Percentiles rank a stretch among this genome's conserved stretches.
Evolutionary conservation across 2,113 vertebrate genomes (phyloP).

Genomic region (Tenrec ecaudatus): DNA sequence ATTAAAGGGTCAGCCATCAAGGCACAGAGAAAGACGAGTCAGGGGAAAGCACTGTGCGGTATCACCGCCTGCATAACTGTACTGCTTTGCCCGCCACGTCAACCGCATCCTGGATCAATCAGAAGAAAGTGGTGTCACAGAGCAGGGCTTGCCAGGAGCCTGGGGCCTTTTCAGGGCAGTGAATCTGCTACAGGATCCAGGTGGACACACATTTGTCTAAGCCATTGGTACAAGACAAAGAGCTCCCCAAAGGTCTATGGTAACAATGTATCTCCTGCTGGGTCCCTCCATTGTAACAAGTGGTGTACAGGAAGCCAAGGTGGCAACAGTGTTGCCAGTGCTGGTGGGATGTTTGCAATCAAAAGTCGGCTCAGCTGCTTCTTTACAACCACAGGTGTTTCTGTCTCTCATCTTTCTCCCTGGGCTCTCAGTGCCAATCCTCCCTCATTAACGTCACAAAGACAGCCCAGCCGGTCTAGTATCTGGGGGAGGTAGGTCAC

Average conservation of each 20-base stretch:
- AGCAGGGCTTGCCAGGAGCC: fast-evolving
- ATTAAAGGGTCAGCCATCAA: not conserved
- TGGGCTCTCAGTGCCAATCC: not conserved
- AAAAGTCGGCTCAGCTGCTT: not conserved
- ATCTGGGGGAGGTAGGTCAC: not conserved
- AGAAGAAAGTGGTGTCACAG: too few species aligned
- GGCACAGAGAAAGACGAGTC: not conserved
- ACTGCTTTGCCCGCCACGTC: too few species aligned
- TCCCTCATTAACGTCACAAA: not conserved
- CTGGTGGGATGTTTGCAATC: not conserved
- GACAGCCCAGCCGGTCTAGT: not conserved
- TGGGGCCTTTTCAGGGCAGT: fast-evolving
- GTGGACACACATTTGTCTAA: fast-evolving
- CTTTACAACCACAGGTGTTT: not conserved
- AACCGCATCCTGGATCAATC: too few species aligned
- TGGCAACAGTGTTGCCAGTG: fast-evolving
- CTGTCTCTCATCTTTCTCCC: not conserved
- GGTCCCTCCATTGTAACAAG: fast-evolving
- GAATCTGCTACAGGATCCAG: fast-evolving
- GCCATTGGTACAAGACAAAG: fast-evolving
- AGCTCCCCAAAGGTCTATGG: fast-evolving
- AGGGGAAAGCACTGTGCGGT: too few species aligned
- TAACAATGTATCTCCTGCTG: fast-evolving
- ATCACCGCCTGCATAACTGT: too few species aligned
- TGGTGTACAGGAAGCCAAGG: fast-evolving